Evolutionary conservation across 2,113 vertebrate species (phyloP).

Genomic region (Prionailurus bengalensis): DNA sequence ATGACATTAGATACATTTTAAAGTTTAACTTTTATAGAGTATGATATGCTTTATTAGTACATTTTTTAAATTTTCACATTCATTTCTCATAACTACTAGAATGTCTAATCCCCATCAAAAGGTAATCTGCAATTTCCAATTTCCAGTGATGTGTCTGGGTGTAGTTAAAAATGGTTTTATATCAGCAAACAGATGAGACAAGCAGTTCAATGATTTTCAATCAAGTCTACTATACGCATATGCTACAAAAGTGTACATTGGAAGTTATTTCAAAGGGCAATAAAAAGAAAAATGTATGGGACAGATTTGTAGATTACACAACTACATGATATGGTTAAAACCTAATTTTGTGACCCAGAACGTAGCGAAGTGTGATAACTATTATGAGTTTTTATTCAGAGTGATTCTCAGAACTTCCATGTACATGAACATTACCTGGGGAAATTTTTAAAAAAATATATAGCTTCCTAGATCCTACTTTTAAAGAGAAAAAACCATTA

Average conservation of each 20-base stretch:
- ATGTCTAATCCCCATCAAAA: slow-evolving; percentile 57
- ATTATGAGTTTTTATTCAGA: not conserved
- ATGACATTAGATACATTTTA: slow-evolving; percentile 30
- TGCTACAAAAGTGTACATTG: not conserved
- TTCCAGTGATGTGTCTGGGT: not conserved
- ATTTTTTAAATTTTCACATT: slow-evolving; percentile 58
- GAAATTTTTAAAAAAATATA: not conserved
- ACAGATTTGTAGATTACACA: not conserved
- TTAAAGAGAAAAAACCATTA: not conserved
- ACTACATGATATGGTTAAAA: not conserved
- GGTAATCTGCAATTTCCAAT: not conserved
- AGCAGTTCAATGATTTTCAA: not conserved
- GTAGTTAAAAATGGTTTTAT: not conserved
- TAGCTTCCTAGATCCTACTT: not conserved
- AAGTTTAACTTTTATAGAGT: slow-evolving; percentile 67
- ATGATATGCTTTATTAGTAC: slow-evolving; percentile 47
- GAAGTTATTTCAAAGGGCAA: slow-evolving; percentile 4
- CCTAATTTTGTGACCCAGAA: not conserved
- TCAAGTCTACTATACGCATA: not conserved
- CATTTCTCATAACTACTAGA: slow-evolving; percentile 46
- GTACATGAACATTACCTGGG: not conserved
- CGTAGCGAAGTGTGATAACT: not conserved
- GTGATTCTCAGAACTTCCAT: slow-evolving; percentile 22
- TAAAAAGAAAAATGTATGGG: not conserved
- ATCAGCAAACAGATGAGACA: not conserved